These are phyloP conservation scores for Rapana venosa DNA, from an alignment of 2,888 invertebrate genomes.

Conservation along the genomic window DNA sequence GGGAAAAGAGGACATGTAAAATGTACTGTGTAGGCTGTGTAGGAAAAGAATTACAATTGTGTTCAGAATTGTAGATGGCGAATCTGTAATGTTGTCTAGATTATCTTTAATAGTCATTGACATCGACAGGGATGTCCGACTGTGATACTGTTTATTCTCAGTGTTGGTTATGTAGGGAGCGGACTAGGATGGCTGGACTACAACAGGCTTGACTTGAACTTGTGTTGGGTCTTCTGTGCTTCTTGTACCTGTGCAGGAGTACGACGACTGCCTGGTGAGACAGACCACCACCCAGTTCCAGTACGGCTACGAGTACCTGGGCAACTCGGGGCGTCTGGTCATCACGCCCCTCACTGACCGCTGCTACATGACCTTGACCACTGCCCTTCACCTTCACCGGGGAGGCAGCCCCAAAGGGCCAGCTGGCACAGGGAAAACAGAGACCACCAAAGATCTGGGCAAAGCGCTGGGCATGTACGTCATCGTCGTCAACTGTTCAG, in stretches of 20 bases:
- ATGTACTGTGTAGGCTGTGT: no score
- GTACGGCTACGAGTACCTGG: conserved; percentile 94
- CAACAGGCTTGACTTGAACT: no score
- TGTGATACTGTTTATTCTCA: no score
- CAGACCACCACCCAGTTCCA: conserved; percentile 87
- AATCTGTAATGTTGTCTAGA: no score
- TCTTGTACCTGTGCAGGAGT: conserved; percentile 64
- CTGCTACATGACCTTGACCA: conserved; percentile 94
- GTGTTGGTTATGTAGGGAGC: no score
- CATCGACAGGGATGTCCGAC: no score
- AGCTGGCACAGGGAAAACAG: conserved; percentile 92
- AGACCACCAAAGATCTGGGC: conserved; percentile 93
- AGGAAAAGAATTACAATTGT: no score
- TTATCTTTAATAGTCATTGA: no score
- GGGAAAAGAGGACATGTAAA: no score
- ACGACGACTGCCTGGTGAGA: conserved; percentile 88
- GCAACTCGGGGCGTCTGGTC: conserved; percentile 91
- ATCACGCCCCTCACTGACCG: conserved; percentile 94
- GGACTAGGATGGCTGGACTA: no score
- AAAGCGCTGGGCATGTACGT: conserved; percentile 93
- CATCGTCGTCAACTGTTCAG: conserved; percentile 94
- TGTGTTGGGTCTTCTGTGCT: no score
- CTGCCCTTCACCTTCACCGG: conserved; percentile 90
- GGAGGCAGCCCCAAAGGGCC: conserved; percentile 95
- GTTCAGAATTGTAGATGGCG: no score